Conservation (phyloP, 2,888 invertebrate species). For the Chouioia cunea region DNA sequence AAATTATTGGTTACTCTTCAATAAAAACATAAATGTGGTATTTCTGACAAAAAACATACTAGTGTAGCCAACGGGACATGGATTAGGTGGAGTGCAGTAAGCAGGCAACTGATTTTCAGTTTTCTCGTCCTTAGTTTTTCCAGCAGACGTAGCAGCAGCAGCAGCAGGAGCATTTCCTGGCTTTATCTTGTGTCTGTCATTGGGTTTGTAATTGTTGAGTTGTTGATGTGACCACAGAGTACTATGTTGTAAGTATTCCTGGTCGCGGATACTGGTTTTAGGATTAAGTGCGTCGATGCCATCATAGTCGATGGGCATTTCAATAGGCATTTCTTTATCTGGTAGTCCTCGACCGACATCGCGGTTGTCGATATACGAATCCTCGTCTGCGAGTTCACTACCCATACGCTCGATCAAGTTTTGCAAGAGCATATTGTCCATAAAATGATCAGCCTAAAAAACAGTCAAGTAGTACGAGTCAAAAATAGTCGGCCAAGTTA, state of each 20-base stretch:
- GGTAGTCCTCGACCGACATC: slow-evolving; percentile 62
- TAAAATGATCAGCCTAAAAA: slow-evolving; percentile 70
- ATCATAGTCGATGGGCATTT: slow-evolving; percentile 78
- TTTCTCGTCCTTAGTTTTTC: slow-evolving; percentile 79
- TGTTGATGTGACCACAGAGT: slow-evolving; percentile 81
- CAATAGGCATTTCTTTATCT: slow-evolving; percentile 63
- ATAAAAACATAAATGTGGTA: slow-evolving; percentile 7
- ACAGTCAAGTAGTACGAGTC: too few relatives aligned
- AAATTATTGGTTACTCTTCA: not conserved
- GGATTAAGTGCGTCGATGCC: slow-evolving; percentile 77
- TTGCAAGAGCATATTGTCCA: slow-evolving; percentile 80
- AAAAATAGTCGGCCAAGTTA: too few relatives aligned
- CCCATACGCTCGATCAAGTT: slow-evolving; percentile 85
- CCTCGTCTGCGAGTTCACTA: slow-evolving; percentile 74
- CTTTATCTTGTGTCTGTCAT: slow-evolving; percentile 66
- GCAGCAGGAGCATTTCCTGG: slow-evolving; percentile 27
- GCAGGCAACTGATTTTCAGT: slow-evolving; percentile 94
- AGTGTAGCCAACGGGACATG: slow-evolving; percentile 94
- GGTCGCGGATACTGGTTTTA: slow-evolving; percentile 86
- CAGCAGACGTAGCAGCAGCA: too few relatives aligned
- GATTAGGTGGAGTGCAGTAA: slow-evolving; percentile 99
- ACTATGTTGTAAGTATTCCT: slow-evolving; percentile 89
- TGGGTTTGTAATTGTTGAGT: slow-evolving; percentile 47
- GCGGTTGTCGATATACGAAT: slow-evolving; percentile 76
- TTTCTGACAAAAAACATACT: slow-evolving; percentile 71